A percentile compares a stretch with the other conserved stretches of the same genome.
phyloP scores from a whole-genome alignment of 35 echinoderm and acorn worm genomes.

The Heliocidaris erythrogramma region DNA sequence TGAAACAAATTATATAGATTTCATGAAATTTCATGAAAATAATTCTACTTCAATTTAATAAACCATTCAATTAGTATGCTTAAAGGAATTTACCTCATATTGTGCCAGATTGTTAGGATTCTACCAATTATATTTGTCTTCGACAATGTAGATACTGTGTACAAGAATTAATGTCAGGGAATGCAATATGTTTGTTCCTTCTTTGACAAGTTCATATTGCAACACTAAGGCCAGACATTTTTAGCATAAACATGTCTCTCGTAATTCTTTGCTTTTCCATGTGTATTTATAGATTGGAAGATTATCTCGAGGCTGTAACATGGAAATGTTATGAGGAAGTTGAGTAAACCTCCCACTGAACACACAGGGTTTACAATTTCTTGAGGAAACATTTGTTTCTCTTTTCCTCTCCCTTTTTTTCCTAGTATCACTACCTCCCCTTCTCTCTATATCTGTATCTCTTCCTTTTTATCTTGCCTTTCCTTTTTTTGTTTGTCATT shows the following conservation, averaged over 20 bases:
- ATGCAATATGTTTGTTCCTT: background rate
- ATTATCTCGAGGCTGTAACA: background rate
- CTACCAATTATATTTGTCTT: background rate
- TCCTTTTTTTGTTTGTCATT: background rate
- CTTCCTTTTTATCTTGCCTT: background rate
- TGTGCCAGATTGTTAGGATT: too few relatives aligned
- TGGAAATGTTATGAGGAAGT: background rate
- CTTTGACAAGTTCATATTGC: slow-evolving; percentile 14
- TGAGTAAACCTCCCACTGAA: background rate
- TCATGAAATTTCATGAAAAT: too few relatives aligned
- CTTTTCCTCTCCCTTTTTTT: background rate
- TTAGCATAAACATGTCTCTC: background rate
- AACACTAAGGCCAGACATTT: background rate
- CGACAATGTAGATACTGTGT: background rate
- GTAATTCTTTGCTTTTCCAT: background rate
- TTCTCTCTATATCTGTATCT: background rate
- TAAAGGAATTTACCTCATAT: too few relatives aligned
- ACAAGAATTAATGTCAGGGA: background rate
- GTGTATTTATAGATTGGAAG: slow-evolving; percentile 8
- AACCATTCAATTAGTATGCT: too few relatives aligned
- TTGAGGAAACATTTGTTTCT: background rate
- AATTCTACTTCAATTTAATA: too few relatives aligned
- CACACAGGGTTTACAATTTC: background rate
- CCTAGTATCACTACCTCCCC: background rate
- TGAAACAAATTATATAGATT: too few relatives aligned